phyloP scores from a whole-genome alignment of 2,888 invertebrate genomes.

The Plebejus anna region DNA sequence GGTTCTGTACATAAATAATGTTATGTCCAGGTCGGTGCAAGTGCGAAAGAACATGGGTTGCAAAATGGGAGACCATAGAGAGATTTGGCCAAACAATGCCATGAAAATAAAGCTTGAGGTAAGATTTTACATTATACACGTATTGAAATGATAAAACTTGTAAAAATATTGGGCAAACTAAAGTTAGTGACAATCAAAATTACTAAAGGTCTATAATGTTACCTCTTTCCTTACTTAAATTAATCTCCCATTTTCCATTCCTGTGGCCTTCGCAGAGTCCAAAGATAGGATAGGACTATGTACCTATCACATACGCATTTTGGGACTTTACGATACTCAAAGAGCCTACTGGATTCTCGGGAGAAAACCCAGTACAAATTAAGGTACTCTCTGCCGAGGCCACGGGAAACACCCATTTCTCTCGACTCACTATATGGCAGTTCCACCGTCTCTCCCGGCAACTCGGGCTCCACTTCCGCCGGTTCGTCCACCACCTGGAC shows the following conservation, averaged over 20 bases:
- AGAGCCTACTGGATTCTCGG: not conserved
- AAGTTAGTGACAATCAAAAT: not conserved
- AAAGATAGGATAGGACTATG: too few species aligned
- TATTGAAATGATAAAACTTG: not conserved
- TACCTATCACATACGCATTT: too few species aligned
- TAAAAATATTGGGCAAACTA: not conserved
- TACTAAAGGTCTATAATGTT: constrained; percentile 47
- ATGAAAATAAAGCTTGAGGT: constrained; percentile 50
- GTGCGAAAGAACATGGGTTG: constrained; percentile 30
- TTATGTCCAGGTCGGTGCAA: constrained; percentile 23
- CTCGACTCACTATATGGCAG: constrained; percentile 73
- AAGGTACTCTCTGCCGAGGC: not conserved
- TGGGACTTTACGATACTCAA: not conserved
- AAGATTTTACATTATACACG: constrained; percentile 7
- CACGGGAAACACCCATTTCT: constrained; percentile 31
- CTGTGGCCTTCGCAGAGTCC: not conserved
- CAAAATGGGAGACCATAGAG: constrained; percentile 57
- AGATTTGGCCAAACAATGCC: constrained; percentile 72
- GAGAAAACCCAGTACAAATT: not conserved
- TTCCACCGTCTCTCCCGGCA: constrained; percentile 73
- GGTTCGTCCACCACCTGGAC: constrained; percentile 53
- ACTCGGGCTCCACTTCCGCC: constrained; percentile 57
- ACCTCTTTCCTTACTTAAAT: constrained; percentile 45
- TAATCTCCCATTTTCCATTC: constrained; percentile 22
- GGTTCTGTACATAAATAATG: constrained; percentile 40